Evolutionary conservation across 2,888 invertebrate genomes (phyloP).

Genomic region (Trachelus tabidus): DNA sequence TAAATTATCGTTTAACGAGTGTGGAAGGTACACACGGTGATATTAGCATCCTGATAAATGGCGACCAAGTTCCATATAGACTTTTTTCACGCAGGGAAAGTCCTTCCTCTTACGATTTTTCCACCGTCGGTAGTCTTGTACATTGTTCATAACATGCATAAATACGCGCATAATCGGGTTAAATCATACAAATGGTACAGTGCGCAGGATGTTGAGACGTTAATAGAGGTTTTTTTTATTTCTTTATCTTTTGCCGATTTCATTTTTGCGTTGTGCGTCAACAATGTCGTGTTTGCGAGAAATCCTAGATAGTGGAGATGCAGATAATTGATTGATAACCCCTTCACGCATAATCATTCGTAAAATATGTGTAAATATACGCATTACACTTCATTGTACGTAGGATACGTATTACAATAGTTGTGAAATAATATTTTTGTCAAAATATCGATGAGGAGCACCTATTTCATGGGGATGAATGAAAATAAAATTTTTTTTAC

Average conservation of each 20-base stretch:
- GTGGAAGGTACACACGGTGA: not conserved
- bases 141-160: not conserved
- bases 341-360: not conserved
- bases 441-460: slow-evolving; percentile 27
- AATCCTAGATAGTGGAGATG: not conserved
- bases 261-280: not conserved
- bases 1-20: not conserved
- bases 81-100: not conserved
- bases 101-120: not conserved
- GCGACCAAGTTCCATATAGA: not conserved
- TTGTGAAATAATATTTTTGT: slow-evolving; percentile 41
- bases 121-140: not conserved
- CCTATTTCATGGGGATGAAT: slow-evolving; percentile 21
- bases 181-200: not conserved
- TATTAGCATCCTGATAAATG: not conserved
- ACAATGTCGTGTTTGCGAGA: not conserved
- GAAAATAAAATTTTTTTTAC: slow-evolving; percentile 35
- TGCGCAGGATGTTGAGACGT: not conserved
- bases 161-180: not conserved
- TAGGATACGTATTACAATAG: slow-evolving; percentile 15
- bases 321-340: not conserved
- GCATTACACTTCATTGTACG: not conserved
- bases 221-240: not conserved
- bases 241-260: not conserved
- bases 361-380: not conserved